Base-by-base conservation (phyloP, 2,888 invertebrate species). In the Oscheius myriophilus region DNA sequence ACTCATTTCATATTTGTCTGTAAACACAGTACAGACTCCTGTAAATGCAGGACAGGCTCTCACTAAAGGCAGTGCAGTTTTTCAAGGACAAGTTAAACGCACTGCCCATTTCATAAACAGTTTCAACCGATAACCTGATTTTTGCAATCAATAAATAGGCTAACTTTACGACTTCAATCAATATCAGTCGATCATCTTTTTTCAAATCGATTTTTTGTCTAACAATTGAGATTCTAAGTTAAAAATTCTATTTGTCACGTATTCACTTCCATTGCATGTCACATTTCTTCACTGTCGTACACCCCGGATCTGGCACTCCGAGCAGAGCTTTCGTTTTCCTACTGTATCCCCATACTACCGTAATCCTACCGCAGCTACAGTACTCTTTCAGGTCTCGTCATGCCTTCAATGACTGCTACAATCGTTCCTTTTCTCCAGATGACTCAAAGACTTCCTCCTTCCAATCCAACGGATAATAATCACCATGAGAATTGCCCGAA, bases 371-470 rank as follows among this genome's bases (percentile, higher is more conserved):
- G 9, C 2, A 21, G 1, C 23, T 18, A 49, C 18, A 49, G 18
- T 18, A 49, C 21, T 41, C 18, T 25, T 72, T 26, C 46, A 81
- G 82, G 82, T 65, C 73, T 84, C 42, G 79, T 84, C 1, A 78
- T 84, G 78, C 84, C 84, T 1, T 84, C 84, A 3, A 83, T 84
- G 69, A 78, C 84, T 25, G 84, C 84, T 21, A 84, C 84, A 7
- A 83, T 85, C 66, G 76, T 84, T 9, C 84, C 84, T 11, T 84
- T 84, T 58, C 71, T 83, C 21, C 77, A 80, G 72, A 76, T 84
- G 58, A 78, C 80, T 23, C 43, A 52, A 23, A 3, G 53, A 42
- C 45, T 39, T 69, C 68, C 65, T 21, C 42, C 62, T 41, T 53
- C 57, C 11, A 33, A 3, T 33, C 33, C 33, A 33, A 59, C 45